These are phyloP conservation scores for Lasiurus borealis DNA, from an alignment of 2,113 vertebrate genomes.

Conservation along the genomic window DNA sequence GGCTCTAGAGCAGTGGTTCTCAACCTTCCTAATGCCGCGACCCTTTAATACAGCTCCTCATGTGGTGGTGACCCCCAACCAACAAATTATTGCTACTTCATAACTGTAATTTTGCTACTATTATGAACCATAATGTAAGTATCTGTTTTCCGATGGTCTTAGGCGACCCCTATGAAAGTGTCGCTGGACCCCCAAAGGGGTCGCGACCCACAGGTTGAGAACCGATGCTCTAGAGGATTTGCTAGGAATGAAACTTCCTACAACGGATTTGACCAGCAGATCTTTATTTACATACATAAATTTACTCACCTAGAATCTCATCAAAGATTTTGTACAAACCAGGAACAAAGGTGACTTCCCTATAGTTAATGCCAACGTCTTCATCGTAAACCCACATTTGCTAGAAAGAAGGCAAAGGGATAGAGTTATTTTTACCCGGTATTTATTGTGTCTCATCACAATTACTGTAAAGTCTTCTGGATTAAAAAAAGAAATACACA, in stretches of 20 bases:
- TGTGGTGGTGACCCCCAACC: no score
- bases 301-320: constrained; percentile 96
- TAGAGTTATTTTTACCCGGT: not conserved
- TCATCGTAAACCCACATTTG: constrained; percentile 99
- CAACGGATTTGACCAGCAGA: not conserved
- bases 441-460: constrained; percentile 22
- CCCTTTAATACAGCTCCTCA: no score
- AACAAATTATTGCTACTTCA: no score
- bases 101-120: no score
- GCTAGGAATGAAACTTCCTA: not conserved
- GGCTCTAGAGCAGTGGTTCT: not conserved
- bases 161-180: no score
- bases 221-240: not conserved
- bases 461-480: not conserved
- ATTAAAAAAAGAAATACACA: not conserved
- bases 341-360: constrained; percentile 96
- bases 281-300: constrained; percentile 53
- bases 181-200: no score
- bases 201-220: no score
- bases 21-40: no score
- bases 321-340: constrained; percentile 99
- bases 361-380: constrained; percentile 92
- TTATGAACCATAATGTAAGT: no score
- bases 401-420: constrained; percentile 84
- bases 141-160: no score